Base-by-base conservation (phyloP, 2,113 vertebrate species). In the Stigmatopora argus region DNA sequence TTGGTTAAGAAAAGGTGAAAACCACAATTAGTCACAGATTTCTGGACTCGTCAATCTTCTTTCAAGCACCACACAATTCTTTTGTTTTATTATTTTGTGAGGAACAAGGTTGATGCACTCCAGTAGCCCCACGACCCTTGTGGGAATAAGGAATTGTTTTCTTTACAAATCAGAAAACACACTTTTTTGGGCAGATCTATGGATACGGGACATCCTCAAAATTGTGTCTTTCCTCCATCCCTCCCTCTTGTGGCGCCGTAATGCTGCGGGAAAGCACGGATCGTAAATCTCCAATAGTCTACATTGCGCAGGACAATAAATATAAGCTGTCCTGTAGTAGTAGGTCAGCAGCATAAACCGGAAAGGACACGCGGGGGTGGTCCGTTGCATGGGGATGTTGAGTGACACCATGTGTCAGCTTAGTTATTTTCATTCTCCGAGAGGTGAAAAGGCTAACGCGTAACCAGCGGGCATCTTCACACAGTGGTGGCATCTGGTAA, bases 281-380 rank as follows among this genome's bases (percentile, higher is more conserved):
- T 66, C 45, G 66, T 88, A 80, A 77, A 85, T 81, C 70, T 72
- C 74, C 53, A 1, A 62, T 69, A 67, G 66, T 69, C 74, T 69
- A 62, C 70, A 62, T 71, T 47, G 61, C 66, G 66, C 74, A 63
- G 75, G 65, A 64, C 41, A 67, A 72, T 84, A 85, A 89, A 89
- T 78, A 84, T 75, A 21, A 60, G 65, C 62, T 35, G 67, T 78
- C 75, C 49, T 9, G 41, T 23, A 8, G 62, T 7, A 56, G 23
- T 56, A 17, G 0, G 58, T 69, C 26, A 61, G 15, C 69, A 56
- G 62, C 62, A 56, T 71, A 67, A 75, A 38, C 69, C 48, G 46
- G 21, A 63, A 72, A 62, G 70, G 51, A 49, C 23, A 18, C 19
- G 10, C 66, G n/a, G 74, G 0, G 45, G 64, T 6, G 64, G 34